Evolutionary conservation across 2,113 vertebrate species (phyloP).

Genomic region (Sus scrofa): T2T-Sscrofa CM000812.6:178157501-178158000

Average conservation of each 20-base stretch:
- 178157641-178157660: not conserved
- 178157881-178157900: slow-evolving; percentile 52
- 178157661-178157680: not conserved
- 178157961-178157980: slow-evolving; percentile 43
- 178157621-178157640: not conserved
- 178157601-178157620: not conserved
- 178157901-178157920: slow-evolving; percentile 49
- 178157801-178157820: slow-evolving; percentile 37
- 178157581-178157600: not conserved
- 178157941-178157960: slow-evolving; percentile 37
- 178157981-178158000: not conserved
- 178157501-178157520: not conserved
- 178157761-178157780: not conserved
- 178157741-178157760: not conserved
- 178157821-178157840: slow-evolving; percentile 35
- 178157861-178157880: not conserved
- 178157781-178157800: not conserved
- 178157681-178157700: not conserved
- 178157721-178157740: not conserved
- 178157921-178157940: slow-evolving; percentile 47
- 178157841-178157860: slow-evolving; percentile 37
- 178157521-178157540: not conserved
- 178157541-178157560: not conserved
- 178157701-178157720: not conserved
- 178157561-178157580: not conserved